phyloP scores from a whole-genome alignment of 2,888 invertebrate species.

The Gari tellinella region DNA sequence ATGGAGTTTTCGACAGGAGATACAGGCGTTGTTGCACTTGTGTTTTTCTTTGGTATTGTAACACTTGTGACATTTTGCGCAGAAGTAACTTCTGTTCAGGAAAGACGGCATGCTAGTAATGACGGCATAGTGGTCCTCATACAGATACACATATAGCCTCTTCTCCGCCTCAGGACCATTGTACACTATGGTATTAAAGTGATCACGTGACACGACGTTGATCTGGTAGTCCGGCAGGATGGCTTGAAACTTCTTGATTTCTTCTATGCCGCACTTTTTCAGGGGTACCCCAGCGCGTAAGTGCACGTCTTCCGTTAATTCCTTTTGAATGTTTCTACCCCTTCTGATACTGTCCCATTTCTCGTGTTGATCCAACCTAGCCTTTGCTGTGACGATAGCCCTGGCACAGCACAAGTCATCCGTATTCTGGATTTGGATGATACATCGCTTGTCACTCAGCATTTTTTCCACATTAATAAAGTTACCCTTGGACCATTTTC shows the following conservation, averaged over 20 bases:
- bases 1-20: conserved; percentile 30
- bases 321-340: conserved; percentile 14
- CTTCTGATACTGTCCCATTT: conserved; percentile 26
- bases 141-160: conserved; percentile 13
- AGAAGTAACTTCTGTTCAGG: conserved; percentile 26
- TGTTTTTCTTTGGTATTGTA: conserved; percentile 13
- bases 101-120: conserved; percentile 48
- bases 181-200: conserved; percentile 40
- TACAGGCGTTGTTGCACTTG: conserved; percentile 13
- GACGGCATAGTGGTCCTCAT: background rate
- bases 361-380: conserved; percentile 26
- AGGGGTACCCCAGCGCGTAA: conserved; percentile 13
- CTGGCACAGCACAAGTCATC: too few species aligned
- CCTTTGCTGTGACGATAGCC: conserved; percentile 1
- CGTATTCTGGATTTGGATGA: too few species aligned
- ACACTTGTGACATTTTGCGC: conserved; percentile 18
- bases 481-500: too few species aligned
- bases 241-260: conserved; percentile 30
- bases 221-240: conserved; percentile 27
- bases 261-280: conserved; percentile 13
- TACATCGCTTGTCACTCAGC: too few species aligned
- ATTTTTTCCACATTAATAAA: too few species aligned
- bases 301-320: conserved; percentile 22
- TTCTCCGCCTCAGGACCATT: conserved; percentile 20
- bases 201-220: conserved; percentile 28